Conservation (phyloP, 2,888 invertebrate species). For the Amphipyra berbera region DNA sequence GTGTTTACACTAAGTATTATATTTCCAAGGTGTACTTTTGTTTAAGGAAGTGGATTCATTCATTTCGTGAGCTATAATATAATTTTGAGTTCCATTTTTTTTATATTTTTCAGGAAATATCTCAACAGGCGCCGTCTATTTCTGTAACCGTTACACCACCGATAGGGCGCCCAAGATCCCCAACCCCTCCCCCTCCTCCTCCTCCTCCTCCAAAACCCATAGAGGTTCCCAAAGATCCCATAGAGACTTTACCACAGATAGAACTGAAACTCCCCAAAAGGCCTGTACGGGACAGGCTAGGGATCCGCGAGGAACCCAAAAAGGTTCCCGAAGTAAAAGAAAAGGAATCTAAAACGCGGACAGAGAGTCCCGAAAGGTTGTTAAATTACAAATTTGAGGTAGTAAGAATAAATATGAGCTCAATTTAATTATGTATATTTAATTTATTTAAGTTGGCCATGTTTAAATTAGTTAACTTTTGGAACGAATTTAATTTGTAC, state of each 20-base stretch:
- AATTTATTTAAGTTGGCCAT: constrained; percentile 41
- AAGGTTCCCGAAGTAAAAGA: constrained; percentile 66
- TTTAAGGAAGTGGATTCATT: neutral
- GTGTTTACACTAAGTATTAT: neutral
- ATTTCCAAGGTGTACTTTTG: constrained; percentile 12
- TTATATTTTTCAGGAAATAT: constrained; percentile 75
- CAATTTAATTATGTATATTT: constrained; percentile 42
- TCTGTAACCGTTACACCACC: constrained; percentile 69
- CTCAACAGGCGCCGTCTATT: constrained; percentile 67
- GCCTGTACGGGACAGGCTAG: constrained; percentile 83
- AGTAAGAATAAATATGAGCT: constrained; percentile 69
- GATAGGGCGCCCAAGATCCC: constrained; percentile 57
- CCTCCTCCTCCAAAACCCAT: constrained; percentile 37
- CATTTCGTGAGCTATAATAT: too few species aligned
- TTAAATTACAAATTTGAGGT: constrained; percentile 74
- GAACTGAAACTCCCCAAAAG: constrained; percentile 87
- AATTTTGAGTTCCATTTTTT: neutral
- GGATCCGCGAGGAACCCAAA: constrained; percentile 72
- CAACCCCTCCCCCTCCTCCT: constrained; percentile 52
- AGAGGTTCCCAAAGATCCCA: constrained; percentile 56
- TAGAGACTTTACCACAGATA: constrained; percentile 81
- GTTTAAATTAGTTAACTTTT: constrained; percentile 9
- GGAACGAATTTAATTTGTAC: too few species aligned
- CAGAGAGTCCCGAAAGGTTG: constrained; percentile 85
- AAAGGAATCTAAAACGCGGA: constrained; percentile 63